These are phyloP conservation scores for Cololabis saira DNA, from an alignment of 2,113 vertebrate genomes.

Conservation along the genomic window DNA sequence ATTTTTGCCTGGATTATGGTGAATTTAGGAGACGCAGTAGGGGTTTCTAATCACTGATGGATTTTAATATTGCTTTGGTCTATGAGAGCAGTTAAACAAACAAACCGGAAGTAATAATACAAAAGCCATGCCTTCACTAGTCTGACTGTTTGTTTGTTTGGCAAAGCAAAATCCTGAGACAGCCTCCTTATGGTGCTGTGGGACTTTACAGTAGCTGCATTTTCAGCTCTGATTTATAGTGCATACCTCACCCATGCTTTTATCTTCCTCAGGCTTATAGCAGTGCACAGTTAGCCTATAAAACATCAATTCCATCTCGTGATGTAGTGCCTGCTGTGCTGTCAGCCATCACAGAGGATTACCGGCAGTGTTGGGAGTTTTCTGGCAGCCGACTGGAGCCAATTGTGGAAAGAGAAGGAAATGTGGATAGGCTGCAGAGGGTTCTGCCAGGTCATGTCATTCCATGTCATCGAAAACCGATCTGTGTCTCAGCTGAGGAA, in stretches of 20 bases:
- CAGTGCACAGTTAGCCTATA: slow-evolving; percentile 51
- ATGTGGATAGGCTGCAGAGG: slow-evolving; percentile 29
- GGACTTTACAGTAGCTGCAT: slow-evolving; percentile 40
- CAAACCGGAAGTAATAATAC: slow-evolving; percentile 2
- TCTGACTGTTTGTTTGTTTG: slow-evolving; percentile 47
- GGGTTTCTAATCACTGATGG: too few species aligned
- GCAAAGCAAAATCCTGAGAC: slow-evolving; percentile 17
- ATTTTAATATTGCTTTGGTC: too few species aligned
- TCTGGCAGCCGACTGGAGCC: slow-evolving; percentile 31
- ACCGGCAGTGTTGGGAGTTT: slow-evolving; percentile 48
- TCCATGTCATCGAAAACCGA: slow-evolving; percentile 39
- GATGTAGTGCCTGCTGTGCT: slow-evolving; percentile 61
- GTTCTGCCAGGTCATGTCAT: slow-evolving; percentile 44
- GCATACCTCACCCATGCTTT: slow-evolving; percentile 17
- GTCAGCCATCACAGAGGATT: slow-evolving; percentile 58
- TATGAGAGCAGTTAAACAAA: too few species aligned
- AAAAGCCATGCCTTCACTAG: slow-evolving; percentile 16
- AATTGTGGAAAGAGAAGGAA: slow-evolving; percentile 35
- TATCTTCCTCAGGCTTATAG: slow-evolving; percentile 28
- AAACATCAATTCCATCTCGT: slow-evolving; percentile 42
- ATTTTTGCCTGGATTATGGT: too few species aligned
- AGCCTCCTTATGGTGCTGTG: slow-evolving; percentile 10
- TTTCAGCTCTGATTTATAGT: slow-evolving; percentile 57
- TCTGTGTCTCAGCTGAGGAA: slow-evolving; percentile 25
- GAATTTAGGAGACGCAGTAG: too few species aligned